Evolutionary conservation across 1,140 invertebrate species (phyloP).

Genomic region (Drosophila miranda): DNA sequence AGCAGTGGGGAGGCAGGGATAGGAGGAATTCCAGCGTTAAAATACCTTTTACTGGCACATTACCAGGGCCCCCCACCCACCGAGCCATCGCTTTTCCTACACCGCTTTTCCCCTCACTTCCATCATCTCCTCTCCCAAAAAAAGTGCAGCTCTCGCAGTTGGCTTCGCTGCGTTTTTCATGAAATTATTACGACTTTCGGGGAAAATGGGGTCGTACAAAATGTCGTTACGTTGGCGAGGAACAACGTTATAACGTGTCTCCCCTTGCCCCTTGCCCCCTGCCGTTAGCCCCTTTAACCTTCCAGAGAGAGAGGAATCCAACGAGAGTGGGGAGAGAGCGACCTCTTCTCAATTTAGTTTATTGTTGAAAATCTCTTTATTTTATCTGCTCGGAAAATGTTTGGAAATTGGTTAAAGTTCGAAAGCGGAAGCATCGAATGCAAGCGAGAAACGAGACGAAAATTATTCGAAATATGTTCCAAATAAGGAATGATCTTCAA

Average conservation of each 20-base stretch:
- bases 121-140: not conserved
- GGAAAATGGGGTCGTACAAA: conserved; percentile 73
- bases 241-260: conserved; percentile 30
- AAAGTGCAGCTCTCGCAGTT: conserved; percentile 49
- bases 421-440: conserved; percentile 10
- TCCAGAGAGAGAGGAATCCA: conserved; percentile 5
- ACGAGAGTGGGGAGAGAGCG: too few relatives aligned
- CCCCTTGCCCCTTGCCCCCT: not conserved
- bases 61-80: conserved; percentile 37
- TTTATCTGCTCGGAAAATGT: conserved; percentile 50
- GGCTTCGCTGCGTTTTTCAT: conserved; percentile 71
- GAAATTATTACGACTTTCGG: conserved; percentile 77
- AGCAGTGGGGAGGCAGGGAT: conserved; percentile 1
- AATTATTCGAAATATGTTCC: not conserved
- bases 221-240: conserved; percentile 66
- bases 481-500: not conserved
- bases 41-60: conserved; percentile 79
- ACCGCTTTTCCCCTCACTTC: not conserved
- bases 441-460: not conserved
- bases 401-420: conserved; percentile 52
- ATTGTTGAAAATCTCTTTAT: conserved; percentile 66
- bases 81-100: not conserved
- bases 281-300: not conserved
- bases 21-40: conserved; percentile 68
- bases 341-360: conserved; percentile 52